Conservation (phyloP, 1,140 invertebrate species). For the Frieseomelitta varia region DNA sequence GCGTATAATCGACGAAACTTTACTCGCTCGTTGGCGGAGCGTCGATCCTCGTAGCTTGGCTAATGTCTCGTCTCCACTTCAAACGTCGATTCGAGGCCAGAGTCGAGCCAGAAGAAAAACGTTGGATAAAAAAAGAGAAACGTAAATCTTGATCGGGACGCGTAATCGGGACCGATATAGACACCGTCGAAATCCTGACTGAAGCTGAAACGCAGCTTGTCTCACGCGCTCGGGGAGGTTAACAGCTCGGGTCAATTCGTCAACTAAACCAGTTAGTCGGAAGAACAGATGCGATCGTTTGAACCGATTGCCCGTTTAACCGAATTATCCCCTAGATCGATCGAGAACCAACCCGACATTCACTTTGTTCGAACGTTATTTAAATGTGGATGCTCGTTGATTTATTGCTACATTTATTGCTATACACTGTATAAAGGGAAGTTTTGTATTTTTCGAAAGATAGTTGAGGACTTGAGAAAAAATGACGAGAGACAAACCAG, state of each 20-base stretch:
- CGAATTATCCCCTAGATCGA: slow-evolving; percentile 71
- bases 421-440: too few relatives aligned
- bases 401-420: too few relatives aligned
- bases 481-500: too few relatives aligned
- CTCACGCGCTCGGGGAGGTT: slow-evolving; percentile 64
- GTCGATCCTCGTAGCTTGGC: not conserved
- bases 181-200: slow-evolving; percentile 24
- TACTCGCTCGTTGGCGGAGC: not conserved
- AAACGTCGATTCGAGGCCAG: not conserved
- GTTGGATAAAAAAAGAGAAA: not conserved
- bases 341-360: slow-evolving; percentile 37
- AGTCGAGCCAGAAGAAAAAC: not conserved
- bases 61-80: not conserved
- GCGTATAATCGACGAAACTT: not conserved
- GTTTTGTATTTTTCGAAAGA: too few relatives aligned
- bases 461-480: too few relatives aligned
- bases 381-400: too few relatives aligned
- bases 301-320: slow-evolving; percentile 72
- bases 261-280: slow-evolving; percentile 75
- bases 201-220: slow-evolving; percentile 29
- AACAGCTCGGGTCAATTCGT: slow-evolving; percentile 77
- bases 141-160: not conserved
- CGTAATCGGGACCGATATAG: slow-evolving; percentile 23
- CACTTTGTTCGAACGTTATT: slow-evolving; percentile 26
- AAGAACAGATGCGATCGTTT: slow-evolving; percentile 71